Evolutionary conservation across 2,797 vertebrate genomes (phyloP).

Genomic region (Rachycentron canadum): DNA sequence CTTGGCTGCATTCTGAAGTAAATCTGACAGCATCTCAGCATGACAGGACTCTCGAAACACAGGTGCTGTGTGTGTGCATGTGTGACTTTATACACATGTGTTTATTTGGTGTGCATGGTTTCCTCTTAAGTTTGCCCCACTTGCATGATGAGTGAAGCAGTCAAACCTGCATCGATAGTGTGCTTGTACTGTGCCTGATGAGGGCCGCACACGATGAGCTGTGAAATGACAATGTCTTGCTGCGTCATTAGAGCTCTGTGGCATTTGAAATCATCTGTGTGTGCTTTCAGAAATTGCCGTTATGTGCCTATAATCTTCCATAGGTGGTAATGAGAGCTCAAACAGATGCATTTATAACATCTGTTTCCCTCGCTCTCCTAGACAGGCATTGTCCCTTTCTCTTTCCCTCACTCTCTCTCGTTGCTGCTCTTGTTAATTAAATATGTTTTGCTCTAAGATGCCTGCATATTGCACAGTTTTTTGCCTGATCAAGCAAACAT

Average conservation of each 20-base stretch:
- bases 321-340: slow-evolving; percentile 47
- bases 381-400: slow-evolving; percentile 16
- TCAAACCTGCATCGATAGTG: slow-evolving; percentile 3
- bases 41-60: slow-evolving; percentile 35
- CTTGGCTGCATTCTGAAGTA: slow-evolving; percentile 29
- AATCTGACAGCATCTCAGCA: slow-evolving; percentile 53
- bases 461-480: slow-evolving; percentile 29
- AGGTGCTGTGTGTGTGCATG: not conserved
- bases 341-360: slow-evolving; percentile 51
- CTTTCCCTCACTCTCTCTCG: not conserved
- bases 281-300: slow-evolving; percentile 46
- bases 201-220: slow-evolving; percentile 40
- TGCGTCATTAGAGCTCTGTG: slow-evolving; percentile 37
- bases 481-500: slow-evolving; percentile 34
- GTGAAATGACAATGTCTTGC: slow-evolving; percentile 49
- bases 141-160: slow-evolving; percentile 11
- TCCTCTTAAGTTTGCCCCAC: slow-evolving; percentile 23
- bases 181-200: not conserved
- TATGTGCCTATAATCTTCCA: slow-evolving; percentile 60
- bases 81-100: slow-evolving; percentile 5
- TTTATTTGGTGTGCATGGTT: slow-evolving; percentile 14
- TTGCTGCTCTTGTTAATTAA: slow-evolving; percentile 39
- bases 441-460: slow-evolving; percentile 21
- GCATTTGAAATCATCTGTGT: slow-evolving; percentile 52
- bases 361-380: slow-evolving; percentile 39